Conservation (phyloP, 53 echinoderm and acorn worm genomes). For the Temnopleurus reevesii region DNA sequence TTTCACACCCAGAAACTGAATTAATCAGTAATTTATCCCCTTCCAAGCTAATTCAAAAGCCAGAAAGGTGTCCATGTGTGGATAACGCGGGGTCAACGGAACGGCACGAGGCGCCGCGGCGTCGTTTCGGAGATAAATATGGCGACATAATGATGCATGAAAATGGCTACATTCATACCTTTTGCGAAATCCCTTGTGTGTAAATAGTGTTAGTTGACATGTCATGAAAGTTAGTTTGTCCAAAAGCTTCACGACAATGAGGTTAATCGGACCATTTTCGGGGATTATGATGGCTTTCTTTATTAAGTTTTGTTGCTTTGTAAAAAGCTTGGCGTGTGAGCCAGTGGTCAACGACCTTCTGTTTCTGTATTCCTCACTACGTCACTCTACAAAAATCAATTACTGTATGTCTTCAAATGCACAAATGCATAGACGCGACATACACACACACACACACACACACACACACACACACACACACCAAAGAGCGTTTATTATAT, state of each 20-base stretch:
- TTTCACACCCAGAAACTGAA: constrained; percentile 24
- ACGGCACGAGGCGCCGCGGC: no score
- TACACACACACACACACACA: no score
- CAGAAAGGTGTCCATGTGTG: neutral
- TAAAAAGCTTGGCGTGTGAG: neutral
- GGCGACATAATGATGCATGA: neutral
- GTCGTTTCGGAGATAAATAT: no score
- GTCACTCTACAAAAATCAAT: no score
- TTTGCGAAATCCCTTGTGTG: neutral
- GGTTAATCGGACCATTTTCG: neutral
- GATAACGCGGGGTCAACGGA: neutral
- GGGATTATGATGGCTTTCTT: neutral
- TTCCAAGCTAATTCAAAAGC: neutral
- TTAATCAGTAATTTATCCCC: constrained; percentile 24
- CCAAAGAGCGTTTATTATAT: no score
- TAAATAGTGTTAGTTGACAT: neutral
- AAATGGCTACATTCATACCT: no score
- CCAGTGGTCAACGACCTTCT: neutral
- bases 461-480: no score
- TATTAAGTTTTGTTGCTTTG: neutral
- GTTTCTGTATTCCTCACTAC: neutral
- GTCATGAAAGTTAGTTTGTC: neutral
- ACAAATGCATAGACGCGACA: no score
- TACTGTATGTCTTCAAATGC: no score
- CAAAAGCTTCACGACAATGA: neutral